Conservation (phyloP, 2,113 vertebrate species). For the Colaptes auratus region DNA sequence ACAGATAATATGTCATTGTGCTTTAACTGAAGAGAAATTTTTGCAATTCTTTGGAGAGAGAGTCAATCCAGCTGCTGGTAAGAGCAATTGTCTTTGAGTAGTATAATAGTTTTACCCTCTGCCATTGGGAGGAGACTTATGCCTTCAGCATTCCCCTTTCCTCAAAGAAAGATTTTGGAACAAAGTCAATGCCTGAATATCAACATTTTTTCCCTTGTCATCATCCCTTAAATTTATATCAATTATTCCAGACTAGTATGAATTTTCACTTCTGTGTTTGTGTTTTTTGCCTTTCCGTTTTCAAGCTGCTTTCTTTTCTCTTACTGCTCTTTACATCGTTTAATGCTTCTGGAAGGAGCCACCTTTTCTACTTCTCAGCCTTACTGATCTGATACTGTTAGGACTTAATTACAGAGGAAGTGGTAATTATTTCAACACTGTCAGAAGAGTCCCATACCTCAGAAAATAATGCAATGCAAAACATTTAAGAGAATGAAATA, state of each 20-base stretch:
- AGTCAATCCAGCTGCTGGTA: neutral
- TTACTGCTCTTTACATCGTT: neutral
- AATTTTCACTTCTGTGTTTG: neutral
- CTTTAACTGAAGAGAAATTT: neutral
- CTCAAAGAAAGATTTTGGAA: slow-evolving; percentile 3
- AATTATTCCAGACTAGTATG: neutral
- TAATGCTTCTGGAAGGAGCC: neutral
- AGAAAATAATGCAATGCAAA: neutral
- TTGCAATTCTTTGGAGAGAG: neutral
- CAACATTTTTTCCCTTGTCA: neutral
- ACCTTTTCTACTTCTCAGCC: neutral
- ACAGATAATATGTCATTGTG: neutral
- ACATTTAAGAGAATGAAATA: neutral
- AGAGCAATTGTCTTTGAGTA: neutral
- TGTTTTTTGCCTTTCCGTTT: neutral
- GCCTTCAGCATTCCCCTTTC: neutral
- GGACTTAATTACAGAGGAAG: neutral
- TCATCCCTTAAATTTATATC: neutral
- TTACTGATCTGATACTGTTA: neutral
- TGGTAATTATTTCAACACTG: neutral
- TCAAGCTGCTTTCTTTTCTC: neutral
- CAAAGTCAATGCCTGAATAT: neutral
- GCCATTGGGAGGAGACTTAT: neutral
- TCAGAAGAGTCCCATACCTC: neutral
- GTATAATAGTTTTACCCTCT: neutral